Evolutionary conservation across 2,113 vertebrate genomes (phyloP).

Genomic region (Numida meleagris): DNA sequence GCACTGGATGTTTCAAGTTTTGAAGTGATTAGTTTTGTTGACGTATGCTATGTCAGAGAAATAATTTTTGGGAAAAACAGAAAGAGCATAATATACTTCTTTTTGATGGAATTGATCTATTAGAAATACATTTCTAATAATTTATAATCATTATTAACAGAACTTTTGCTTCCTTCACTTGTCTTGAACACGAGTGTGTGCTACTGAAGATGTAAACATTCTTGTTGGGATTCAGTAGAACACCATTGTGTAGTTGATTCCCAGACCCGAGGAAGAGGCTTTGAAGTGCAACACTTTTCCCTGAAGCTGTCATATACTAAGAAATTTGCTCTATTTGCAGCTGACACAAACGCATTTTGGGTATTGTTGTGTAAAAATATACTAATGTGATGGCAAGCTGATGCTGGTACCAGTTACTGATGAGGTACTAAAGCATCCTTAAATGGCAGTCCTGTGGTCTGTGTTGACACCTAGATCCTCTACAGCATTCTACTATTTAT

Average conservation of each 20-base stretch:
- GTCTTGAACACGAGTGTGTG: neutral
- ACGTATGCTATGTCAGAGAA: neutral
- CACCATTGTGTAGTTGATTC: neutral
- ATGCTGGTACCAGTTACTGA: fast-evolving
- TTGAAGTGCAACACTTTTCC: neutral
- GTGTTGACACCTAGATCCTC: neutral
- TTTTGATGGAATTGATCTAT: fast-evolving
- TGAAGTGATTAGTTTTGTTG: neutral
- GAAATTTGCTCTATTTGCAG: neutral
- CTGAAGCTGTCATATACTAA: neutral
- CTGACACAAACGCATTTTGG: fast-evolving
- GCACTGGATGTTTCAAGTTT: neutral
- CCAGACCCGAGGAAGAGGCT: neutral
- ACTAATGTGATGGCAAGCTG: fast-evolving
- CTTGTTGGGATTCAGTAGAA: neutral
- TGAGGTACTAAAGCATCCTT: fast-evolving
- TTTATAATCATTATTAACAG: neutral
- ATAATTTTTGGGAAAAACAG: neutral
- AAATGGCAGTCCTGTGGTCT: fast-evolving
- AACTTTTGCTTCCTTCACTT: neutral
- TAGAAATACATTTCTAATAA: neutral
- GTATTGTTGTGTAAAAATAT: neutral
- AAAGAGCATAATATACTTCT: neutral
- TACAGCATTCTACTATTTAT: fast-evolving
- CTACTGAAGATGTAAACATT: neutral